Base-by-base conservation (phyloP, 2,797 vertebrate species). In the Etheostoma nigrum region DNA sequence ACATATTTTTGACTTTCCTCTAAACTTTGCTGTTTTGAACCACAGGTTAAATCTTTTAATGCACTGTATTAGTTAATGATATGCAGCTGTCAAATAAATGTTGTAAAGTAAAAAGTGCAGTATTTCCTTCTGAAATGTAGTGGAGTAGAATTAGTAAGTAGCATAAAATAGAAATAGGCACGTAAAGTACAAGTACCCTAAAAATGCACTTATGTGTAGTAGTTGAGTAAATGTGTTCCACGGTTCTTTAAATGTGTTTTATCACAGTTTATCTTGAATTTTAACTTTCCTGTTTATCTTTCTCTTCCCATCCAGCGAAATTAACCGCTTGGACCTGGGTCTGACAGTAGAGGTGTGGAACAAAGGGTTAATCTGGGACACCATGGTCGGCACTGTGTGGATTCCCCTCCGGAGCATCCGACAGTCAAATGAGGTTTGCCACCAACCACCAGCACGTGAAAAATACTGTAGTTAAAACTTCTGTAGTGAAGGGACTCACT, bases 311-410 rank as follows among this genome's bases (percentile, higher is more conserved):
- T 64, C 14, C 84, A 99, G 98, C 18, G 98, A 99, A 94, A 99
- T 99, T 69, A 99, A 96, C 89, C 95, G 98, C 2, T 91, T 99
- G 58, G 98, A 99, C 86, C 91, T 99, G 78, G 98, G 98, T 78
- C 94, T 99, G 84, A 97, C 97, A 0, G 98, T 97, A 60, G 98
- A 99, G 89, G 95, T 99, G 84, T 99, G 98, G 98, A 98, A 98
- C 91, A 99, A 99, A 90, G 98, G 98, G 7, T 95, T 99, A 52
- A 99, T 99, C 90, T 99, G 98, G 98, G 98, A 99, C 95, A 99
- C 98, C 4, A 99, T 99, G 98, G 97, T 99, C 30, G 98, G 98
- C 63, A 99, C 95, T 0, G 96, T 99, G 81, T 99, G 98, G 98
- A 97, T 99, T 72, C 98, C 98, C 0, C 94, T 99, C 25, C 90